phyloP scores from a whole-genome alignment of 2,888 invertebrate genomes.

The Noctua fimbriata region DNA sequence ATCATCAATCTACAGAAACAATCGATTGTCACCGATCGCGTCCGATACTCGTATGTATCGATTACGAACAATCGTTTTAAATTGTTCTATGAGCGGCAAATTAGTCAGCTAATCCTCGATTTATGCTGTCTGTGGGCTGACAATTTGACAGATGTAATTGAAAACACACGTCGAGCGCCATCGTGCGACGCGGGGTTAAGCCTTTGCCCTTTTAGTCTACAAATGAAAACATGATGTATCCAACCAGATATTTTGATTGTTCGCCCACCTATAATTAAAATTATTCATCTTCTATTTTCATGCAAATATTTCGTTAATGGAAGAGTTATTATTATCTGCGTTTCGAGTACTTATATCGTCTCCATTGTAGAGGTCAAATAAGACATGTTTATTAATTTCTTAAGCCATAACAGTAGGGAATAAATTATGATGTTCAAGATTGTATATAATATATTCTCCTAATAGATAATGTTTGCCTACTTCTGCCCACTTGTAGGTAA shows the following conservation, averaged over 20 bases:
- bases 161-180: constrained; percentile 51
- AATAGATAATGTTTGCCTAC: constrained; percentile 51
- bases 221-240: constrained; percentile 54
- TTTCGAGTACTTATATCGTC: constrained; percentile 13
- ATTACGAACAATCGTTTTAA: constrained; percentile 62
- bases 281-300: constrained; percentile 37
- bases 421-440: constrained; percentile 56
- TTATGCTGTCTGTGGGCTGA: constrained; percentile 58
- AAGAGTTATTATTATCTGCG: constrained; percentile 9
- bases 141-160: constrained; percentile 65
- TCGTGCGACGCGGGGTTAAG: constrained; percentile 27
- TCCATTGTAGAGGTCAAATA: constrained; percentile 39
- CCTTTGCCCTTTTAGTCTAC: constrained; percentile 35
- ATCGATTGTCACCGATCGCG: constrained; percentile 67
- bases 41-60: constrained; percentile 63
- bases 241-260: constrained; percentile 58
- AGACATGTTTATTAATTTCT: constrained; percentile 50
- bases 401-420: constrained; percentile 28
- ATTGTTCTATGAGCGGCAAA: constrained; percentile 61
- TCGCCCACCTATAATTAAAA: constrained; percentile 50
- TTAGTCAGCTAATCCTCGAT: constrained; percentile 63
- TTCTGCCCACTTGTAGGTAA: constrained; percentile 53
- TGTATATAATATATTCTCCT: constrained; percentile 51
- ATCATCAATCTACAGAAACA: constrained; percentile 64
- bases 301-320: constrained; percentile 31